These are phyloP conservation scores for Baronia brevicornis DNA, from an alignment of 2,888 invertebrate genomes.

Conservation along the genomic window DNA sequence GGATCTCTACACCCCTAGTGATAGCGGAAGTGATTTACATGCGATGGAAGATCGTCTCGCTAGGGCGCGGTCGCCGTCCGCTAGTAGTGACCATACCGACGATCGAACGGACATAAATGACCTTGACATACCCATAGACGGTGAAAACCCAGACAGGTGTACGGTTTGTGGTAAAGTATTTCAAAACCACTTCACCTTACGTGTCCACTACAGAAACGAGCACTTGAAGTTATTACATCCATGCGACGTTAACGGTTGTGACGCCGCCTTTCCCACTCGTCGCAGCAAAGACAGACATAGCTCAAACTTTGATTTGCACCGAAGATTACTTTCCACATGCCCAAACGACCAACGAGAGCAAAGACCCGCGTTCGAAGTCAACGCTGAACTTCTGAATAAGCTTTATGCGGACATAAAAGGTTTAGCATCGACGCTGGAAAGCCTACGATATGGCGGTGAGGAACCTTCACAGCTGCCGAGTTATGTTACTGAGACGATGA, in stretches of 20 bases:
- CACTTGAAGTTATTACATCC: constrained; percentile 92
- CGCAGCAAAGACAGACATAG: constrained; percentile 77
- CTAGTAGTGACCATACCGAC: constrained; percentile 62
- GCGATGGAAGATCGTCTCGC: constrained; percentile 67
- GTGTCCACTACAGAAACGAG: constrained; percentile 93
- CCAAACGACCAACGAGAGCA: constrained; percentile 70
- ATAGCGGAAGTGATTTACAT: constrained; percentile 68
- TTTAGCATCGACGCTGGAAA: constrained; percentile 77
- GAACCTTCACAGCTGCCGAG: constrained; percentile 59
- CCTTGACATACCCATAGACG: constrained; percentile 88
- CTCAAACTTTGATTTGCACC: constrained; percentile 73
- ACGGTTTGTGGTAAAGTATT: constrained; percentile 92
- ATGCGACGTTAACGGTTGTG: constrained; percentile 93
- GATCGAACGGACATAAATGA: constrained; percentile 63
- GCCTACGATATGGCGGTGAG: constrained; percentile 74
- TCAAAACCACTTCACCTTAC: constrained; percentile 92
- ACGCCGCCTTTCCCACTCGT: constrained; percentile 93
- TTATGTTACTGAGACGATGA: constrained; percentile 69
- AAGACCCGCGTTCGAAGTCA: constrained; percentile 77
- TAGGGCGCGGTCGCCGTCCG: constrained; percentile 68
- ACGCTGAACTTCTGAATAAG: constrained; percentile 87
- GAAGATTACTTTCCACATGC: constrained; percentile 64
- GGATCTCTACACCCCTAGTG: constrained; percentile 68
- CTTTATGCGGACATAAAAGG: constrained; percentile 85
- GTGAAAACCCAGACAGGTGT: constrained; percentile 90